Conservation (phyloP, 2,888 invertebrate species). For the Oscheius sp. region DNA sequence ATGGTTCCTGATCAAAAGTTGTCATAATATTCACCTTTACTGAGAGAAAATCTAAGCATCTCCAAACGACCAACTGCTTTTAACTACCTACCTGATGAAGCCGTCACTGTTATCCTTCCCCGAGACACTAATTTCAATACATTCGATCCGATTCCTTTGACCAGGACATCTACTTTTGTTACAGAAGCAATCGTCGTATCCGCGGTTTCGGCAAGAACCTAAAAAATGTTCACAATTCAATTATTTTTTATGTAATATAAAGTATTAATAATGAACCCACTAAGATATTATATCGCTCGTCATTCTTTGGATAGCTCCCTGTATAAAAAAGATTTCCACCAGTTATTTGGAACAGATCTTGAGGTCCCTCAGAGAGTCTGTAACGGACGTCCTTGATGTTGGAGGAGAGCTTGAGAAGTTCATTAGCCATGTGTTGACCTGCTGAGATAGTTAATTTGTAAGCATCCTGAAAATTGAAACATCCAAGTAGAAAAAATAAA, state of each 20-base stretch:
- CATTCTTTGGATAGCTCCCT: slow-evolving; percentile 7
- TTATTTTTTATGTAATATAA: too few species aligned
- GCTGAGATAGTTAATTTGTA: slow-evolving; percentile 6
- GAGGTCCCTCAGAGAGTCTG: slow-evolving; percentile 21
- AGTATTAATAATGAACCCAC: background rate
- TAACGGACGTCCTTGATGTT: background rate
- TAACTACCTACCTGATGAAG: background rate
- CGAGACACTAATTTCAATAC: background rate
- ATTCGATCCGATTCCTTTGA: slow-evolving; percentile 20
- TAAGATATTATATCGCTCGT: background rate
- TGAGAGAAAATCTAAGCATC: too few species aligned
- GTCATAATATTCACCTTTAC: too few species aligned
- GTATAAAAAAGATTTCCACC: slow-evolving; percentile 10
- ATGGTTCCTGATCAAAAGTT: too few species aligned
- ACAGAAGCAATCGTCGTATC: background rate
- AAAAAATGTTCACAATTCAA: too few species aligned
- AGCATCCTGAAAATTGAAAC: background rate
- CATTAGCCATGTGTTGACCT: background rate
- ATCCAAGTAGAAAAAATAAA: background rate
- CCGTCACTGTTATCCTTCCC: background rate
- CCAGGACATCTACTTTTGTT: slow-evolving; percentile 3
- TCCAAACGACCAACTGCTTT: too few species aligned
- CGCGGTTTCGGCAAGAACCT: slow-evolving; percentile 1
- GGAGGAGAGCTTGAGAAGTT: background rate
- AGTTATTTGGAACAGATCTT: slow-evolving; percentile 1